These are phyloP conservation scores for Phasia obesa DNA, from an alignment of 2,888 invertebrate genomes.

Conservation along the genomic window DNA sequence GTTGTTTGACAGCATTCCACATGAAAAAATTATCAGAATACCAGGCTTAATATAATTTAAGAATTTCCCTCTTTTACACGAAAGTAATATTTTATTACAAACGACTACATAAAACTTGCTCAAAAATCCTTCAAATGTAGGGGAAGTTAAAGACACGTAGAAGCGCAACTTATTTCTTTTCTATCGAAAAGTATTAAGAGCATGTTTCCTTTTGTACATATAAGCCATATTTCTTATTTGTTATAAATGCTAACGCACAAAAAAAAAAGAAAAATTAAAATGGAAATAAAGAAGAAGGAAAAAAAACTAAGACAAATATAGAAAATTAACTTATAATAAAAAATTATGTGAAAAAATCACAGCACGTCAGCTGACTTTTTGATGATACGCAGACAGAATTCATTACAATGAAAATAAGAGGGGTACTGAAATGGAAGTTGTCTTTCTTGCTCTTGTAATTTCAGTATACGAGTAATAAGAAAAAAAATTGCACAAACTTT, in stretches of 20 bases:
- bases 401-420: slow-evolving; percentile 69
- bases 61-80: no score
- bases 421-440: neutral
- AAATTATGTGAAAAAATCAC: slow-evolving; percentile 73
- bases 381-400: slow-evolving; percentile 74
- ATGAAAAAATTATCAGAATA: no score
- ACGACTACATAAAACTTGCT: no score
- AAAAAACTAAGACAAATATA: slow-evolving; percentile 34
- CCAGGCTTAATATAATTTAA: no score
- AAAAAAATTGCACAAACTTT: slow-evolving; percentile 6
- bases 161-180: neutral
- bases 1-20: no score
- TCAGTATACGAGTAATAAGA: neutral
- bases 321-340: slow-evolving; percentile 72
- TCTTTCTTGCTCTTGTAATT: slow-evolving; percentile 26
- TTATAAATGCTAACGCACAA: slow-evolving; percentile 7
- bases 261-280: slow-evolving; percentile 6
- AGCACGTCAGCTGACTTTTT: slow-evolving; percentile 73
- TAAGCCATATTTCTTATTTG: slow-evolving; percentile 15
- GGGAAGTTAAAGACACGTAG: neutral
- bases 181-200: neutral
- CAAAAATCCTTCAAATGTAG: no score
- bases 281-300: neutral
- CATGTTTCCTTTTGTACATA: slow-evolving; percentile 13
- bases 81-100: no score